Percentiles rank a stretch among this genome's conserved stretches.
Evolutionary conservation across 2,888 invertebrate genomes (phyloP).

Genomic region (Himalopsyche tibetana): DNA sequence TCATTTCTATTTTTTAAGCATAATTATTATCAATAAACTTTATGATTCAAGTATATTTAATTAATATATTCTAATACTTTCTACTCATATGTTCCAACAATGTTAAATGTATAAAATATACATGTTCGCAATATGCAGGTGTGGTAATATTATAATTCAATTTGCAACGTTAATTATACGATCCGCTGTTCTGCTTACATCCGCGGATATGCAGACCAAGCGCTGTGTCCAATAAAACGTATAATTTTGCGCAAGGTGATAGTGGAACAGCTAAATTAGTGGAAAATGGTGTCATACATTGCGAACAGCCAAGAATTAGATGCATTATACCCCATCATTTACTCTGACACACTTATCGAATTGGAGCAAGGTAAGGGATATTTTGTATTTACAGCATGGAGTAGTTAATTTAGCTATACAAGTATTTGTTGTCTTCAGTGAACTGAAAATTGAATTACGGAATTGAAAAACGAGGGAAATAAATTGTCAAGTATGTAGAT

Average conservation of each 20-base stretch:
- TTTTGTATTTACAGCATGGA: neutral
- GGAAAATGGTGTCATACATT: conserved; percentile 22
- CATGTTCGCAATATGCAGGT: neutral
- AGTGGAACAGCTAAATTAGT: conserved; percentile 7
- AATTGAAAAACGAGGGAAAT: too few species aligned
- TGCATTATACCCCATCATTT: neutral
- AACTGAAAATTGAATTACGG: too few species aligned
- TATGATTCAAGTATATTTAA: too few species aligned
- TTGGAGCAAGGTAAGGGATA: neutral
- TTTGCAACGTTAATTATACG: conserved; percentile 2
- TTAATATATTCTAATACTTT: too few species aligned
- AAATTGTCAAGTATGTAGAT: too few species aligned
- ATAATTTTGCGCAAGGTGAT: conserved; percentile 1
- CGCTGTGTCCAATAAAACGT: conserved; percentile 6
- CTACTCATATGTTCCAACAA: too few species aligned
- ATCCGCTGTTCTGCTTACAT: neutral
- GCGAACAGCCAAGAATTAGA: neutral
- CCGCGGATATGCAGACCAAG: neutral
- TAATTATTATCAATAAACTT: too few species aligned
- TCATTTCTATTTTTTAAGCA: too few species aligned
- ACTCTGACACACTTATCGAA: neutral
- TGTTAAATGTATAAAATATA: too few species aligned
- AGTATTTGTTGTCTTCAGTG: too few species aligned
- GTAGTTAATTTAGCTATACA: too few species aligned
- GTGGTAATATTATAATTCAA: conserved; percentile 20